Evolutionary conservation across 2,797 vertebrate species (phyloP), one percentile per base, ranked within the genome.

Genomic region (Pseudomugil tenellus): DNA sequence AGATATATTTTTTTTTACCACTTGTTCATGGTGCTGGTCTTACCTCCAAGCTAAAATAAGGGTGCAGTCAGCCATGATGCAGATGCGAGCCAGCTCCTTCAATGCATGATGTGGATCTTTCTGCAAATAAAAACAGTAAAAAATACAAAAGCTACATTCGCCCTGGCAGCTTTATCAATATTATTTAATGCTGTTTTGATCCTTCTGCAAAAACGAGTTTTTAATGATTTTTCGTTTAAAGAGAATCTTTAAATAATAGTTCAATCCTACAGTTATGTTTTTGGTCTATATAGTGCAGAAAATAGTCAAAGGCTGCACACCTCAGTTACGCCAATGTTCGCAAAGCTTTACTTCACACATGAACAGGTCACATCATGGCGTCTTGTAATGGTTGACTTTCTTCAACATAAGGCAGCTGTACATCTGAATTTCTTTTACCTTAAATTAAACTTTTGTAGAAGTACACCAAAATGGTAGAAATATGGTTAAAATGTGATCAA

Each of bases 41-140:
- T 70, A 97, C 97, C 97, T 98, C 96, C 97, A 98, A 67, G 96
- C 94, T 63, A 98, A 83, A 67, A 98, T 90, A 51, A 98, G 95
- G 0, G 97, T 97, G 85, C 96, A 97, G 88, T 97, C 96, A 0
- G 96, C 93, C 92, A 97, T 93, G 81, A 98, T 94, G 72, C 96
- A 96, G 69, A 98, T 95, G 66, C 95, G 95, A 23, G 97, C 96
- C 81, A 98, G 89, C 43, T 97, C 95, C 84, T 96, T 97, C 62
- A 98, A 83, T 0, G 93, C 86, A 79, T 94, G 93, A 88, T 96
- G 96, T 17, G 96, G 94, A 78, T 98, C 97, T 91, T 96, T 98
- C 97, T 98, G 80, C 59, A 65, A 57, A 76, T 0, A 1, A 74
- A 53, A 55, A 21, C 21, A 6, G 61, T 19, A 64, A 58, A 8